phyloP scores from a whole-genome alignment of 1,140 invertebrate genomes.

The Chrysopa pallens region DNA sequence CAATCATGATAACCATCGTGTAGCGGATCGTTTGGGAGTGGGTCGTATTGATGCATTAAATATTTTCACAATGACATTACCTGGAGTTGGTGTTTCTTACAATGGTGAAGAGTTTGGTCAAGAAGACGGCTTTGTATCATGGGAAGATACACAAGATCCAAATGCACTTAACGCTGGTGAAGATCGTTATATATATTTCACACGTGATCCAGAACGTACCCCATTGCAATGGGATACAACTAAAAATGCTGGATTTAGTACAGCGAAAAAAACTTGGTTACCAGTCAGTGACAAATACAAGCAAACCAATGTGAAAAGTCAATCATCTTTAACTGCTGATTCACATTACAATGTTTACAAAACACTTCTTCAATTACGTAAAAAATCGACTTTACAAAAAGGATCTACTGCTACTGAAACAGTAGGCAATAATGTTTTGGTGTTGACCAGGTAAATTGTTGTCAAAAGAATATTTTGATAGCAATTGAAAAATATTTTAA shows the following conservation, averaged over 20 bases:
- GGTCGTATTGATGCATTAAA: conserved; percentile 38
- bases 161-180: conserved; percentile 10
- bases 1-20: conserved; percentile 26
- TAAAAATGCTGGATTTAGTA: conserved; percentile 27
- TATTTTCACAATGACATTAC: conserved; percentile 41
- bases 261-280: conserved; percentile 30
- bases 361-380: no score
- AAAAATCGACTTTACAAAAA: no score
- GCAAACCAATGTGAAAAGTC: conserved; percentile 31
- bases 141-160: conserved; percentile 20
- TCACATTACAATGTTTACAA: neutral
- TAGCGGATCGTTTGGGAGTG: conserved; percentile 27
- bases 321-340: conserved; percentile 13
- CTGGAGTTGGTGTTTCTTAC: conserved; percentile 49
- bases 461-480: no score
- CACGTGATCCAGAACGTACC: conserved; percentile 29
- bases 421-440: no score
- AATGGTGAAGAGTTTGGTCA: conserved; percentile 63
- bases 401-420: no score
- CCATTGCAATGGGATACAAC: conserved; percentile 56
- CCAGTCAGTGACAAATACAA: conserved; percentile 34
- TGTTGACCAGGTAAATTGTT: no score
- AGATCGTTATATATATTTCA: conserved; percentile 10
- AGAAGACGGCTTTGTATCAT: conserved; percentile 35
- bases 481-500: no score